Base-by-base conservation (phyloP, 2,113 vertebrate species). In the Passer domesticus region DNA sequence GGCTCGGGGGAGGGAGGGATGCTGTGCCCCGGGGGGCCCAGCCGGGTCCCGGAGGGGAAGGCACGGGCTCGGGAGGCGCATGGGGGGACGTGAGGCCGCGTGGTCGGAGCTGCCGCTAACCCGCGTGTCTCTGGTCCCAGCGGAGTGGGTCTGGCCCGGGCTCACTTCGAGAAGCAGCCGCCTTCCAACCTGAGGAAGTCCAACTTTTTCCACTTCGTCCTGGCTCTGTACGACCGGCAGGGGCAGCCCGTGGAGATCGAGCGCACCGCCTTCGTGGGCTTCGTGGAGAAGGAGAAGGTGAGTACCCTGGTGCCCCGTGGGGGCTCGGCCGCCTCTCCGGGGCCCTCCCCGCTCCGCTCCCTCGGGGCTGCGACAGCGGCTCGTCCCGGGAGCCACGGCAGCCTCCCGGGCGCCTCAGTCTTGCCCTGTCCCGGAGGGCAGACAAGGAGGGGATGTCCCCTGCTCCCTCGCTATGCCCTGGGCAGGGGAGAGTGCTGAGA, bases 121-220 rank as follows among this genome's bases (percentile, higher is more conserved):
- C 52, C 85, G 96, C 72, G 93, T 95, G 91, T 97, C 68, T 92
- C 97, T 98, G 98, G 97, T 98, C 97, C 97, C 98, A 99, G 99
- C 96, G 99, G 99, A 97, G 99, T 99, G 98, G 99, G 99, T 95
- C 98, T 99, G 97, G 99, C 99, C 98, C 98, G 99, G 97, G 99
- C 99, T 93, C 99, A 99, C 98, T 99, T 99, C 97, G 99, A 99
- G 98, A 99, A 99, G 98, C 99, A 99, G 97, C 99, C 99, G 90
- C 99, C 99, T 80, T 99, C 99, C 97, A 99, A 99, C 97, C 98
- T 99, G 95, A 98, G 99, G 82, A 99, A 99, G 97, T 99, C 99
- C 98, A 99, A 99, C 99, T 99, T 99, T 98, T 99, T 99, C 98
- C 99, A 99, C 98, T 99, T 99, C 97, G 99, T 99, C 93, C 97